phyloP scores from a whole-genome alignment of 2,797 vertebrate genomes.

The Oreortyx pictus region DNA sequence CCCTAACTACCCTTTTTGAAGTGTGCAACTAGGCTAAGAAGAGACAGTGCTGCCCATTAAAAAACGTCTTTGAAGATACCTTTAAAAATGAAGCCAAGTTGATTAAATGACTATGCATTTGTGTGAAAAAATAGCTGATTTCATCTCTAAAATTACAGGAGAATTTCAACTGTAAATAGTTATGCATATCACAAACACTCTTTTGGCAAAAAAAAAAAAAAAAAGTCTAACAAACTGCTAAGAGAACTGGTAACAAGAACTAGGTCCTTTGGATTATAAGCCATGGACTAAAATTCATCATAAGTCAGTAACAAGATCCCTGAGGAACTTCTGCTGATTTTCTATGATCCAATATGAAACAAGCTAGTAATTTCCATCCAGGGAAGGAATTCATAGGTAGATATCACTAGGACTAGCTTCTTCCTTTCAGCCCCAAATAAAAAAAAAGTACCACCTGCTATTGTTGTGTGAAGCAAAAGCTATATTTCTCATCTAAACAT shows the following conservation, averaged over 20 bases:
- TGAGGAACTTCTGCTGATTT: not conserved
- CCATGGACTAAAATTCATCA: not conserved
- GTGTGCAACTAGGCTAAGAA: not conserved
- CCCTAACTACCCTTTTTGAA: constrained; percentile 1
- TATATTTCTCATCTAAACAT: not conserved
- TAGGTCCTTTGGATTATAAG: not conserved
- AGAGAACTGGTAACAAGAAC: not conserved
- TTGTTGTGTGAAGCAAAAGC: not conserved
- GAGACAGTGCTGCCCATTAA: not conserved
- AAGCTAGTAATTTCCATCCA: not conserved
- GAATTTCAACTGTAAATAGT: not conserved
- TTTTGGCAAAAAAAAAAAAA: not conserved
- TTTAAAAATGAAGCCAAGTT: not conserved
- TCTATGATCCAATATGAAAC: not conserved
- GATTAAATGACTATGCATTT: not conserved
- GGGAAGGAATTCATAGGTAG: not conserved
- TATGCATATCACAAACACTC: not conserved
- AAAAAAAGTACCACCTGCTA: not conserved
- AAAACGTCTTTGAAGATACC: constrained; percentile 31
- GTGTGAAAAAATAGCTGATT: constrained; percentile 23
- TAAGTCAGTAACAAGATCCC: not conserved
- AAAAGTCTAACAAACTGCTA: not conserved
- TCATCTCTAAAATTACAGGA: not conserved
- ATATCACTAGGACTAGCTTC: not conserved
- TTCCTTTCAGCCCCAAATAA: not conserved